These are phyloP conservation scores for Epistrophe eligans DNA, from an alignment of 2,888 invertebrate genomes.

Conservation along the genomic window DNA sequence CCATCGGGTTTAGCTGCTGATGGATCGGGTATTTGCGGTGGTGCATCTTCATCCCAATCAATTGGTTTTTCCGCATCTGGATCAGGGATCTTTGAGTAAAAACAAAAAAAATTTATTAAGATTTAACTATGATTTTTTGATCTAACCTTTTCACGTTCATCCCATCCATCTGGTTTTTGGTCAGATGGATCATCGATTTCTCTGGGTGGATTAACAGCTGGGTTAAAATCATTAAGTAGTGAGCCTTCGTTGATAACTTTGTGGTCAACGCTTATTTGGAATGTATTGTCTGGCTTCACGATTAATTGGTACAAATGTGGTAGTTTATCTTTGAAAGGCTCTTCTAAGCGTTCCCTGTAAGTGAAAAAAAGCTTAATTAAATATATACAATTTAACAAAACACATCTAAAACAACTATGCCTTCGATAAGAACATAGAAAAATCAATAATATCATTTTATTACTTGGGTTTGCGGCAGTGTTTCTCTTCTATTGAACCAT, in stretches of 20 bases:
- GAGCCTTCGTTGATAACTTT: conserved; percentile 93
- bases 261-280: conserved; percentile 92
- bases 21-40: conserved; percentile 94
- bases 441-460: conserved; percentile 77
- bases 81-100: conserved; percentile 89
- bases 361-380: conserved; percentile 21
- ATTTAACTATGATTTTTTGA: neutral
- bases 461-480: conserved; percentile 96
- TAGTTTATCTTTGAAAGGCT: conserved; percentile 95
- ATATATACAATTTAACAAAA: conserved; percentile 35
- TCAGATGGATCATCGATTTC: conserved; percentile 97
- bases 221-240: conserved; percentile 94
- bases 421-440: conserved; percentile 34
- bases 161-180: conserved; percentile 96
- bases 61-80: conserved; percentile 95
- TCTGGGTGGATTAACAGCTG: conserved; percentile 96
- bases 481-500: conserved; percentile 95
- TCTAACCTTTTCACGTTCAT: conserved; percentile 92
- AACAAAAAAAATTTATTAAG: conserved; percentile 1
- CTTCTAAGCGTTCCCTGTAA: conserved; percentile 90
- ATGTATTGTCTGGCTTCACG: conserved; percentile 91
- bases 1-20: conserved; percentile 93
- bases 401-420: conserved; percentile 55
- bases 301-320: conserved; percentile 94
- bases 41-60: conserved; percentile 98